Conservation (phyloP, 1,140 invertebrate species). For the Mactra quadrangularis region DNA sequence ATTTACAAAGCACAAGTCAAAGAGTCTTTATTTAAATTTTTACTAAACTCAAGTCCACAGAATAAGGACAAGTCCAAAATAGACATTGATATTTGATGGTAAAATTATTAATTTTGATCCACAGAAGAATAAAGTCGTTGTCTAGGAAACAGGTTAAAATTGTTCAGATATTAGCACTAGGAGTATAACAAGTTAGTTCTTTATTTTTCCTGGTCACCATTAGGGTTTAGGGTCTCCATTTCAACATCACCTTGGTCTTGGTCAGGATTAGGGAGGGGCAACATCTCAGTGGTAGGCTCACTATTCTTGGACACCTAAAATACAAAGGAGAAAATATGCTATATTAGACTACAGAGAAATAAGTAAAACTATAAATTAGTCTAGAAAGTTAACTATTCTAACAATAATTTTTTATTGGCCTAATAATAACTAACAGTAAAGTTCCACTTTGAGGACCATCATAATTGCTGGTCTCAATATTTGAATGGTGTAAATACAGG, state of each 20-base stretch:
- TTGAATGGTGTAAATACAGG: neutral
- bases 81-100: too few relatives aligned
- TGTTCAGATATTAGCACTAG: neutral
- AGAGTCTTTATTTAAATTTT: too few relatives aligned
- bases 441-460: too few relatives aligned
- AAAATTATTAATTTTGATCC: too few relatives aligned
- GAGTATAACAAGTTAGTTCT: neutral
- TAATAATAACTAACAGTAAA: neutral
- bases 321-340: conserved; percentile 12
- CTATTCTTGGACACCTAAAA: conserved; percentile 23
- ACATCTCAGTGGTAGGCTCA: conserved; percentile 13
- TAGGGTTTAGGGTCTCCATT: neutral
- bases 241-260: conserved; percentile 1
- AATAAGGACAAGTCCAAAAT: too few relatives aligned
- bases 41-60: too few relatives aligned
- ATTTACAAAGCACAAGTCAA: too few relatives aligned
- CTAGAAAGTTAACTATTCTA: neutral
- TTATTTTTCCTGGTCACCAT: neutral
- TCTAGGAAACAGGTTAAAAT: too few relatives aligned
- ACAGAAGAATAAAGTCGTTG: too few relatives aligned
- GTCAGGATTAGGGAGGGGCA: neutral
- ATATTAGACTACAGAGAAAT: neutral
- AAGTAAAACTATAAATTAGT: neutral
- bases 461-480: neutral
- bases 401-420: neutral